Evolutionary conservation across 2,113 vertebrate genomes (phyloP), one percentile per base, ranked within the genome.

Genomic region (Myodes glareolus): DNA sequence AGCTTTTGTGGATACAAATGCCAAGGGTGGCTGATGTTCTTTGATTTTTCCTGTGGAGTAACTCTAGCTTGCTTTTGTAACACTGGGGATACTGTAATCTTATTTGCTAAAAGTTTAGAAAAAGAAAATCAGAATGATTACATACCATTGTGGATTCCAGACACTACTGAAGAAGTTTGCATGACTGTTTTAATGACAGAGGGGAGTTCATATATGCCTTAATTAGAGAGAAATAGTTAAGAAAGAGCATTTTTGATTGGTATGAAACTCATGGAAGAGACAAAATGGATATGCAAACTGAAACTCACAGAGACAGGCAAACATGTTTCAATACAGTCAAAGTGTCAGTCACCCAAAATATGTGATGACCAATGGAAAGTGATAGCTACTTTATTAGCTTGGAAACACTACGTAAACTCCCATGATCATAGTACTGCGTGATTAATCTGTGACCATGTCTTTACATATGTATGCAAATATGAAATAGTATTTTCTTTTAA

Each of bases 91-190:
- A 58, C 21, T 92, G 36, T 81, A 39, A 72, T 31, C 4, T 23
- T 87, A 27, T 73, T 92, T 94, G 61, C 88, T 63, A 78, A 96
- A 39, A 86, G 45, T 87, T 92, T 47, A 82, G 70, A 68, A n/a
- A 61, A 87, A 58, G 75, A 82, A 97, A 67, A 68, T 65, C 31
- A 50, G 68, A 88, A 87, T 2, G 14, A 42, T 87, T 61, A 25
- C 3, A 70, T 23, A 87, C 33, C 3, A 80, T 27, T 0, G 42
- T 4, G 16, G 72, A 39, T n/a, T 33, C 27, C 21, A 72, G 47
- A n/a, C 65, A 29, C 9, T 63, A 47, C 47, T 75, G 63, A 75
- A 47, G 63, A 75, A 47, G n/a, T 4, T 31, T 68, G 63, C 77
- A 39, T 55, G 39, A 89, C 47, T 65, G 25, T 65, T 78, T 75